Evolutionary conservation across 2,888 invertebrate genomes (phyloP).

Genomic region (Ormyrus thymus): DNA sequence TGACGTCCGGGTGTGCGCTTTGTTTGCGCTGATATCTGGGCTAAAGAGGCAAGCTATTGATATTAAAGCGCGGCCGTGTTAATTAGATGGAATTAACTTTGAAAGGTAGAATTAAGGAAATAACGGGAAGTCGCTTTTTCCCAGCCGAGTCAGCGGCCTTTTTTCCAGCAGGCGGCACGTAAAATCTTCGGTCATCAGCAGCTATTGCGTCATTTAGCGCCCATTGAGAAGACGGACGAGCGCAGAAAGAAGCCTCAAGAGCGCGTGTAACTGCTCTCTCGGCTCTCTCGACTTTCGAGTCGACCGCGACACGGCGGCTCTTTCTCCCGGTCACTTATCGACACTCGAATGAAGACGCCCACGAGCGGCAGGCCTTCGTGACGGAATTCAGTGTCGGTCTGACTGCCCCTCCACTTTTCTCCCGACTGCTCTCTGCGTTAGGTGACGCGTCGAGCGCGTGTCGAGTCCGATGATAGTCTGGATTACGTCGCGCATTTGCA

Average conservation of each 20-base stretch:
- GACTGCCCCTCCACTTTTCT: not conserved
- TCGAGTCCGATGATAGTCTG: not conserved
- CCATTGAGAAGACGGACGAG: not conserved
- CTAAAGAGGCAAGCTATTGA: too few relatives aligned
- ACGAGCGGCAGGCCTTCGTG: not conserved
- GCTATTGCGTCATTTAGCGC: constrained; percentile 25
- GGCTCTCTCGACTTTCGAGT: not conserved
- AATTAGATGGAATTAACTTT: too few relatives aligned
- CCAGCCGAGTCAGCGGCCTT: constrained; percentile 7
- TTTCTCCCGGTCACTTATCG: constrained; percentile 45
- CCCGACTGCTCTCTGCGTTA: not conserved
- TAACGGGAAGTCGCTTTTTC: not conserved
- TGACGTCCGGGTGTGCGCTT: too few relatives aligned
- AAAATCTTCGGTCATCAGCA: constrained; percentile 18
- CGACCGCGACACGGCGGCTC: constrained; percentile 8
- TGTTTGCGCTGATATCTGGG: too few relatives aligned
- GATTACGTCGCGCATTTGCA: constrained; percentile 27
- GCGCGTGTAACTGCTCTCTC: constrained; percentile 22
- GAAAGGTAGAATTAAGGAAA: too few relatives aligned
- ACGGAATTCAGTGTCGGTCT: not conserved
- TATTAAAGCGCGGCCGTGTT: too few relatives aligned
- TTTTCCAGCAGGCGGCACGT: not conserved
- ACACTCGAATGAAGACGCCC: constrained; percentile 27
- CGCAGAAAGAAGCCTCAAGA: constrained; percentile 8
- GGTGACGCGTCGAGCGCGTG: not conserved